A percentile compares a stretch with the other conserved stretches of the same genome.
These are phyloP conservation scores for Sturnus vulgaris DNA, from an alignment of 2,113 vertebrate species.

Conservation along the genomic window DNA sequence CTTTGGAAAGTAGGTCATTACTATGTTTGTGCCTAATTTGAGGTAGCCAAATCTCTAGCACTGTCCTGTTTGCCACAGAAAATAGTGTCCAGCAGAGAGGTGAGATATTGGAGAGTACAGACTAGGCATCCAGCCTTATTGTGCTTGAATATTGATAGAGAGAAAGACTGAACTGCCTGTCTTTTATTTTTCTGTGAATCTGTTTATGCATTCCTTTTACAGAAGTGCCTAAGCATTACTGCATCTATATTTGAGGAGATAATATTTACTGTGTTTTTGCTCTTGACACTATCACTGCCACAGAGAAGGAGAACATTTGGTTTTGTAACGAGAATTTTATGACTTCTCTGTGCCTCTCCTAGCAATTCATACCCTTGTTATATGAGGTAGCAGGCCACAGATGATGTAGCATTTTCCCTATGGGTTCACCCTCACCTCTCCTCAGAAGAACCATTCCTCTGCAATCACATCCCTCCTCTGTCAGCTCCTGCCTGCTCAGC, in stretches of 20 bases:
- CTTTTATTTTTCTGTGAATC: neutral
- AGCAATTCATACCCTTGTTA: neutral
- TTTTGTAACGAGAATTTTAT: neutral
- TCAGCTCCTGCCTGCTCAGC: neutral
- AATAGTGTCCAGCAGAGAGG: neutral
- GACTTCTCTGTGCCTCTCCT: neutral
- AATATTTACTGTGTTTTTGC: neutral
- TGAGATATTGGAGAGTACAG: neutral
- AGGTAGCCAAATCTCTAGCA: neutral
- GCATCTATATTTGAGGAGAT: neutral
- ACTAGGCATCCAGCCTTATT: neutral
- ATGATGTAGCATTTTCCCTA: neutral
- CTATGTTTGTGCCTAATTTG: neutral
- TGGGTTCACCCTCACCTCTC: neutral
- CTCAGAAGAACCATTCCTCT: neutral
- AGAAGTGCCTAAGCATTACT: neutral
- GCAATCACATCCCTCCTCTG: neutral
- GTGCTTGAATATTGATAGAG: neutral
- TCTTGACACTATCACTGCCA: neutral
- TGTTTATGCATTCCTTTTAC: neutral
- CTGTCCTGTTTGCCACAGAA: neutral
- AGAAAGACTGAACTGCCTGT: neutral
- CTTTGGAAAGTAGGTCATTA: constrained; percentile 44
- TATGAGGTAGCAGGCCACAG: neutral
- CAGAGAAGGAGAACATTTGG: neutral